These are phyloP conservation scores for Mionectes macconnelli DNA, from an alignment of 2,113 vertebrate species.

Conservation along the genomic window DNA sequence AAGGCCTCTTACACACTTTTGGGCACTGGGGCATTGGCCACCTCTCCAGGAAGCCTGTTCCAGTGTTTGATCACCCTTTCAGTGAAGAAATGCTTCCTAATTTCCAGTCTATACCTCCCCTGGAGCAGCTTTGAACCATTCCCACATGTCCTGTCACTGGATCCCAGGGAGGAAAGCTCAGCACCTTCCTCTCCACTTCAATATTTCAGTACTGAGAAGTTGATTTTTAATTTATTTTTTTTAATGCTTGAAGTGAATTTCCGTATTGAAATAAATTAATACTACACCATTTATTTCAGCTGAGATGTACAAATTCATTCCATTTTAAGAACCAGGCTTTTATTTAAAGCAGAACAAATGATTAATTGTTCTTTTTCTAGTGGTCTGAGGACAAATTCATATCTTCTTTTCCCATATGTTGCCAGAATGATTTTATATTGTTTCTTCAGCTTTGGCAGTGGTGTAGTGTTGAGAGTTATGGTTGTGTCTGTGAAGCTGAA, in stretches of 20 bases:
- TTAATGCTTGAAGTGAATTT: background rate
- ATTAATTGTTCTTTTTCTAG: background rate
- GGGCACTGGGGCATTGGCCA: rapidly evolving
- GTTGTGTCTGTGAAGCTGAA: background rate
- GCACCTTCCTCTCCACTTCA: background rate
- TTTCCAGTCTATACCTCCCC: background rate
- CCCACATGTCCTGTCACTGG: background rate
- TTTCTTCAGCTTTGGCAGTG: background rate
- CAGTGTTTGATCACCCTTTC: background rate
- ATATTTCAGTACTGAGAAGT: background rate
- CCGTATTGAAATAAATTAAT: background rate
- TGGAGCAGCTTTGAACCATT: background rate
- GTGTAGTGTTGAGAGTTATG: background rate
- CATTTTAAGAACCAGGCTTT: background rate
- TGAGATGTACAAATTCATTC: background rate
- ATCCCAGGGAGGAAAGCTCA: background rate
- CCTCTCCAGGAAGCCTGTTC: background rate
- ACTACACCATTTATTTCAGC: background rate
- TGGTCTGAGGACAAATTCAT: background rate
- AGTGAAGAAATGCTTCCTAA: background rate
- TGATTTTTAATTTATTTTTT: background rate
- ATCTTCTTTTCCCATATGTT: background rate
- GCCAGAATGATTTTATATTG: background rate
- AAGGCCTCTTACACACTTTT: background rate
- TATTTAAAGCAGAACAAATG: background rate